Conservation (phyloP, 2,888 invertebrate species). For the Orthosia gracilis region DNA sequence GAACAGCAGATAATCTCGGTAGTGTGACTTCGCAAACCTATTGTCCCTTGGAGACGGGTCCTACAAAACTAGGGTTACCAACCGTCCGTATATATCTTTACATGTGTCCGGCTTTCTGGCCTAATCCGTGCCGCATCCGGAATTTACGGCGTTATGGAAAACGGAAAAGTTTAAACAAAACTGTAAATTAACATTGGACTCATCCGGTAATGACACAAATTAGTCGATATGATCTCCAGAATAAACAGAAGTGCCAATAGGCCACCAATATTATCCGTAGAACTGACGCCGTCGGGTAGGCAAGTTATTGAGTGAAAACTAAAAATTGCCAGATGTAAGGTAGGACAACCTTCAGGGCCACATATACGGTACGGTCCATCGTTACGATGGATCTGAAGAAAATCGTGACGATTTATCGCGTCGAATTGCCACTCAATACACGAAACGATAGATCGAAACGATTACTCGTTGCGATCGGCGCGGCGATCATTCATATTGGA, state of each 20-base stretch:
- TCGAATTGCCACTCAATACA: no score
- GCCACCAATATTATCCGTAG: not conserved
- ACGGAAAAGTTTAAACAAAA: no score
- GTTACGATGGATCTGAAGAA: no score
- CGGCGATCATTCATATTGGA: no score
- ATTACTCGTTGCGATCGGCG: no score
- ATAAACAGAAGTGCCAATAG: not conserved
- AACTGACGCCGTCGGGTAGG: not conserved
- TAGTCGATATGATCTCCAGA: not conserved
- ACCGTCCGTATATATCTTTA: not conserved
- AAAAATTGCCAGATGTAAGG: not conserved
- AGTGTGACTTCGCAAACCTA: conserved; percentile 47
- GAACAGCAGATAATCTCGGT: conserved; percentile 46
- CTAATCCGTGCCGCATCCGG: no score
- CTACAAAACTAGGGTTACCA: conserved; percentile 30
- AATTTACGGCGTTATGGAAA: no score
- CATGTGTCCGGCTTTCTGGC: not conserved
- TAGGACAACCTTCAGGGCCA: no score
- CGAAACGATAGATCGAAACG: no score
- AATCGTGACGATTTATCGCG: no score
- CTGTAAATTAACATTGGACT: no score
- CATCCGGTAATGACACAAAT: not conserved
- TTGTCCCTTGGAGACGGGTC: conserved; percentile 48
- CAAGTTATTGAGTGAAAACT: not conserved
- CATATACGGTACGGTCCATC: no score